Percentiles rank a stretch among this genome's conserved stretches.
Evolutionary conservation across 64 coral and sea anemone species (phyloP).

Genomic region (Montipora capricornis): DNA sequence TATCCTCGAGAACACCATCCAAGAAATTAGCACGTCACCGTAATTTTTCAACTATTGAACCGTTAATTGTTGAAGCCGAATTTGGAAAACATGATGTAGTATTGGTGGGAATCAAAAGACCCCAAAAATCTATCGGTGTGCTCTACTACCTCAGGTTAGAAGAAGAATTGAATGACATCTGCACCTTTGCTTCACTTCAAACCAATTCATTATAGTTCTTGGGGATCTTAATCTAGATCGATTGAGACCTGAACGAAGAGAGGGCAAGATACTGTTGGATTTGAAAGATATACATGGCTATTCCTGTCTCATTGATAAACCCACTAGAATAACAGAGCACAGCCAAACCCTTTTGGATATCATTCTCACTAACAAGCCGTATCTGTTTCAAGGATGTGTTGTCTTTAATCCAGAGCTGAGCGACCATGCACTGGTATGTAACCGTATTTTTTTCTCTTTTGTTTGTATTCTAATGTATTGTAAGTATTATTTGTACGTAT

Average conservation of each 20-base stretch:
- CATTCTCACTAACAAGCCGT: slow-evolving; percentile 24
- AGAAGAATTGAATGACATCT: neutral
- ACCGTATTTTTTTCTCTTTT: too few relatives aligned
- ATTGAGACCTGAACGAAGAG: slow-evolving; percentile 28
- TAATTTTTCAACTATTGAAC: slow-evolving; percentile 1
- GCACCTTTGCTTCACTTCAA: slow-evolving; percentile 3
- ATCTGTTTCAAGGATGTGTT: slow-evolving; percentile 11
- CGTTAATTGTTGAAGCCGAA: neutral
- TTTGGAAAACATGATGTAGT: slow-evolving; percentile 28
- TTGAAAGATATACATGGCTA: slow-evolving; percentile 29
- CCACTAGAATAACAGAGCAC: slow-evolving; percentile 24
- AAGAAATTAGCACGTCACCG: slow-evolving; percentile 22
- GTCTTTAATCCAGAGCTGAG: slow-evolving; percentile 4
- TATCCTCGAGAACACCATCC: slow-evolving; percentile 28
- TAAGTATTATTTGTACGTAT: too few relatives aligned
- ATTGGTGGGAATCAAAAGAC: neutral
- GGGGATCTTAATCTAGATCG: slow-evolving; percentile 36
- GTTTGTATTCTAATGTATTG: too few relatives aligned
- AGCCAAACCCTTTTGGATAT: slow-evolving; percentile 19
- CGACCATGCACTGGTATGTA: slow-evolving; percentile 15
- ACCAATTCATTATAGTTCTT: neutral
- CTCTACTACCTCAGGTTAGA: slow-evolving; percentile 28
- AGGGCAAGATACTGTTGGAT: slow-evolving; percentile 27
- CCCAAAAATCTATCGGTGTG: neutral
- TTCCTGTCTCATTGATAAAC: neutral